Conservation (phyloP, 2,888 invertebrate species). For the Acrobasis suavella region DNA sequence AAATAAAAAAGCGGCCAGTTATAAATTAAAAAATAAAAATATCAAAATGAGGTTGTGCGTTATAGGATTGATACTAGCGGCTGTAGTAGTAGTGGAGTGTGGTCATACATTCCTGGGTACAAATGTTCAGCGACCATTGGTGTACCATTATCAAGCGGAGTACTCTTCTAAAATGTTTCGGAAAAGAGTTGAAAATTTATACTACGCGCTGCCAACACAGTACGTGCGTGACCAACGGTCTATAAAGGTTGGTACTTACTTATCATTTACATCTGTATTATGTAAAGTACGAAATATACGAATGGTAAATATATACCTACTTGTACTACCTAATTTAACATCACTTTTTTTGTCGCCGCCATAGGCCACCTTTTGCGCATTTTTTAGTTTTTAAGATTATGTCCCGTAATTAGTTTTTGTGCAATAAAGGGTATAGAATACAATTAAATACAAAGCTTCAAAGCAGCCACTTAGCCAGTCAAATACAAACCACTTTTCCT, state of each 20-base stretch:
- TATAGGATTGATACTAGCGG: slow-evolving; percentile 38
- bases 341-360: too few species aligned
- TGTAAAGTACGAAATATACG: background rate
- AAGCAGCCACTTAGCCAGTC: too few species aligned
- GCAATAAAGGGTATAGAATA: too few species aligned
- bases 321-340: too few species aligned
- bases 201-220: slow-evolving; percentile 42
- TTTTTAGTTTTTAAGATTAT: too few species aligned
- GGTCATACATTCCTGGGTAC: slow-evolving; percentile 59
- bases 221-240: slow-evolving; percentile 34
- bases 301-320: too few species aligned
- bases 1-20: background rate
- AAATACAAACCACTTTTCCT: too few species aligned
- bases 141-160: slow-evolving; percentile 44
- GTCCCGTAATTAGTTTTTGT: too few species aligned
- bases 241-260: slow-evolving; percentile 50
- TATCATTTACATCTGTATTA: background rate
- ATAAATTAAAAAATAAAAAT: background rate
- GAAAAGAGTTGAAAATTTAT: slow-evolving; percentile 58
- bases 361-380: too few species aligned
- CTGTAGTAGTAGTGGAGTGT: slow-evolving; percentile 49
- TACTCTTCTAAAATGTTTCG: slow-evolving; percentile 45
- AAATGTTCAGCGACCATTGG: slow-evolving; percentile 46
- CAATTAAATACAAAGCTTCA: too few species aligned
- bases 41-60: slow-evolving; percentile 42